Evolutionary conservation across 2,888 invertebrate species (phyloP), one percentile per base, ranked within the genome.

Genomic region (Polymixis lichenea): DNA sequence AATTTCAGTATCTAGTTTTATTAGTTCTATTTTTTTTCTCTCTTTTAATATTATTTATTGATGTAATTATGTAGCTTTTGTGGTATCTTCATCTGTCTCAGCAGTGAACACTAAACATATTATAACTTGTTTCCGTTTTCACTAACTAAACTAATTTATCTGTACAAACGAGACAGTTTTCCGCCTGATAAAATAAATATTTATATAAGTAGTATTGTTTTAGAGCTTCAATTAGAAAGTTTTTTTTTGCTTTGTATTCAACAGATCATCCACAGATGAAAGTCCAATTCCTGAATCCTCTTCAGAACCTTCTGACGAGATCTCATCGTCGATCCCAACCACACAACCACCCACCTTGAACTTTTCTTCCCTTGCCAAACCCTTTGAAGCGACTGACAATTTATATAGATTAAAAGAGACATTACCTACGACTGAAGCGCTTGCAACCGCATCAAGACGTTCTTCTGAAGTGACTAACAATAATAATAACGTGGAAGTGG

Each of bases 211-310:
- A 90, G 84, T 89, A 86, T 72, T 85, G 77, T 88, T 84, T 89
- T 89, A 91, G 91, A 93, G 93, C 93, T 95, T 94, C 88, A 94
- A 93, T 95, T 95, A 96, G 96, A 95, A 93, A 93, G 90, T 87
- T 92, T 93, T 95, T n/a, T 92, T 95, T 95, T 95, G 95, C 95
- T 96, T 96, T 96, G 91, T 96, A 96, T 96, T 97, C 95, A 95
- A 96, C 97, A 97, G 97, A 97, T 97, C 95, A 94, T 95, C 97
- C 91, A 94, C 96, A 92, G 95, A 96, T 94, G 96, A 96, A 94
- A 96, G 90, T 93, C 94, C 94, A 89, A 93, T 89, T 89, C 93
- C 95, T 85, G 91, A 91, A 89, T 91, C 95, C 92, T 90, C 96
- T 84, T 95, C 90, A 94, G 96, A 95, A 87, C 96, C 96, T 89